Evolutionary conservation across 37 sponge, comb jelly and placozoan species (phyloP).

Genomic region (Geodia barretti): DNA sequence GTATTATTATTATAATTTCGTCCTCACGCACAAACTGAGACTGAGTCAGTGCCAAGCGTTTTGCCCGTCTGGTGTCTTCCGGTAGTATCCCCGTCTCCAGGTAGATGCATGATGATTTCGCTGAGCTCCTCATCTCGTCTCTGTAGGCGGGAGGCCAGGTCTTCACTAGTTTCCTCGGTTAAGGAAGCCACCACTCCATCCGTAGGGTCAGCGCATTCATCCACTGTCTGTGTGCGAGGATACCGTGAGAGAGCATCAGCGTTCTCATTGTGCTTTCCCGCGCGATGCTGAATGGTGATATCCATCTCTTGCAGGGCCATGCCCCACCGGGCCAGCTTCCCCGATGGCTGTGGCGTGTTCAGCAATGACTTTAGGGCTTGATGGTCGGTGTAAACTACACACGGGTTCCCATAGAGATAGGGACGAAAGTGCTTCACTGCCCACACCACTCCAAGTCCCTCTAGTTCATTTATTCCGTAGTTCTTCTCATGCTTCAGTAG

Average conservation of each 20-base stretch:
- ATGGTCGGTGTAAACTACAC: constrained; percentile 61
- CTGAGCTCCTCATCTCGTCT: constrained; percentile 16
- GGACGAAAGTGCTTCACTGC: constrained; percentile 37
- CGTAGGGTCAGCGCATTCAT: not conserved
- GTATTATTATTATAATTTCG: constrained; percentile 25
- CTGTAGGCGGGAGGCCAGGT: constrained; percentile 4
- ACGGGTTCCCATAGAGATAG: constrained; percentile 47
- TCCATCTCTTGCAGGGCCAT: constrained; percentile 53
- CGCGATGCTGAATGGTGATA: too few species aligned
- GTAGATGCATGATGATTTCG: constrained; percentile 5
- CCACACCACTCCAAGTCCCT: constrained; percentile 40
- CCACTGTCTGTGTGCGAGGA: not conserved
- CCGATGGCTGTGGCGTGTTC: constrained; percentile 69
- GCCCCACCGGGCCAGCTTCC: constrained; percentile 72
- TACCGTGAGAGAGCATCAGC: constrained; percentile 52
- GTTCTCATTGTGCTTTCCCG: constrained; percentile 48
- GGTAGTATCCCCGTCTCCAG: constrained; percentile 44
- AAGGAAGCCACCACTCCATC: constrained; percentile 8
- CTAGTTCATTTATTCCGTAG: constrained; percentile 40
- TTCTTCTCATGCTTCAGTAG: constrained; percentile 34
- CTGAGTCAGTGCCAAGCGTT: not conserved
- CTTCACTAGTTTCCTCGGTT: not conserved
- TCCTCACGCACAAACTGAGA: constrained; percentile 29
- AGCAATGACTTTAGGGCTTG: constrained; percentile 56
- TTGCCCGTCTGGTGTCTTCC: constrained; percentile 21